A percentile compares a stretch with the other conserved stretches of the same genome.
Conservation (phyloP, 2,888 invertebrate genomes). For the Carterocephalus palaemon region DNA sequence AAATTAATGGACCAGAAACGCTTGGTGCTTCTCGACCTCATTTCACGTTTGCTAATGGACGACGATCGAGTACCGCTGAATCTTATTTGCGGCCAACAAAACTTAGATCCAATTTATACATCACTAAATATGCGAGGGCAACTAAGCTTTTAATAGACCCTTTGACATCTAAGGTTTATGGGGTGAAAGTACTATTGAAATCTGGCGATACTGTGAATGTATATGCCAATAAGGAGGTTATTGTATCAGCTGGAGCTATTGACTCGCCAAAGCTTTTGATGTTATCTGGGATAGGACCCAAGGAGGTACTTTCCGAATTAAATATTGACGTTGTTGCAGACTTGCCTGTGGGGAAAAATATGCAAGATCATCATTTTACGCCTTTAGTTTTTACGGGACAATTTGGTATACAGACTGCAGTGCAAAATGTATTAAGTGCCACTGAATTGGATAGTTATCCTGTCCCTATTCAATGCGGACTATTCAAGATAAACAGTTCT, state of each 20-base stretch:
- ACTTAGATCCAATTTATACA: slow-evolving; percentile 49
- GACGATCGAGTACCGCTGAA: slow-evolving; percentile 63
- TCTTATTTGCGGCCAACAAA: slow-evolving; percentile 48
- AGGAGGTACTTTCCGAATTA: slow-evolving; percentile 43
- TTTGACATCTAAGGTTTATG: slow-evolving; percentile 41
- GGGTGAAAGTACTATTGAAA: slow-evolving; percentile 46
- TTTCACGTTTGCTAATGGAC: slow-evolving; percentile 47
- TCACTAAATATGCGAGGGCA: slow-evolving; percentile 54
- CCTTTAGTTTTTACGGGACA: slow-evolving; percentile 49
- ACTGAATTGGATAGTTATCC: slow-evolving; percentile 42
- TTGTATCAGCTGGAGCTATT: slow-evolving; percentile 59
- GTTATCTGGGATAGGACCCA: slow-evolving; percentile 63
- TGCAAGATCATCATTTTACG: slow-evolving; percentile 55
- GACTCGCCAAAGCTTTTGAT: slow-evolving; percentile 61
- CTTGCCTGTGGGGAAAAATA: slow-evolving; percentile 62
- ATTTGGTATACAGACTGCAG: slow-evolving; percentile 39
- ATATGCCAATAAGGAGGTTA: slow-evolving; percentile 52
- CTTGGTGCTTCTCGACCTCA: slow-evolving; percentile 40
- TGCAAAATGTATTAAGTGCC: slow-evolving; percentile 35
- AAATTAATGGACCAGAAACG: slow-evolving; percentile 40
- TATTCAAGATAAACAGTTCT: slow-evolving; percentile 43
- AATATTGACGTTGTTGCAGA: slow-evolving; percentile 47
- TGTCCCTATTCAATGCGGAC: slow-evolving; percentile 50
- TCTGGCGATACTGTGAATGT: slow-evolving; percentile 43
- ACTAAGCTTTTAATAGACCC: slow-evolving; percentile 54